A percentile compares a stretch with the other conserved stretches of the same genome.
phyloP scores from a whole-genome alignment of 1,140 invertebrate genomes.

The Lordiphosa clarofinis region DNA sequence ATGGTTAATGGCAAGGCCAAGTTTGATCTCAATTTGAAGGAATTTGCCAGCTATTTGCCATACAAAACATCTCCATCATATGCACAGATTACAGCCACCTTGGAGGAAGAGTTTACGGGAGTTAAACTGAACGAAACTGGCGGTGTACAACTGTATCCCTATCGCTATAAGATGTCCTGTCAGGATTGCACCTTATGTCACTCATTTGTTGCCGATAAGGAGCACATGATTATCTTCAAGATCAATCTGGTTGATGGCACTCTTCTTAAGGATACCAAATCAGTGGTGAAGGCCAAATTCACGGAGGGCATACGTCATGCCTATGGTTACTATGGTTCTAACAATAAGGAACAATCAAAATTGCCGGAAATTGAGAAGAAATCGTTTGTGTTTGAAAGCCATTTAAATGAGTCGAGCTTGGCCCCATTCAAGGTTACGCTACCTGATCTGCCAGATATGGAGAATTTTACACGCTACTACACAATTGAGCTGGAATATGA shows the following conservation, averaged over 20 bases:
- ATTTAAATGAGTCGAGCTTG: constrained; percentile 59
- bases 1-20: constrained; percentile 86
- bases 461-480: constrained; percentile 60
- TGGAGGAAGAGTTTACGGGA: constrained; percentile 88
- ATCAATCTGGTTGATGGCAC: constrained; percentile 56
- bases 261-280: constrained; percentile 53
- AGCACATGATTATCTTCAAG: constrained; percentile 83
- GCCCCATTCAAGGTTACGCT: constrained; percentile 49
- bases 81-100: too few species aligned
- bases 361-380: constrained; percentile 49
- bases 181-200: constrained; percentile 86
- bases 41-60: too few species aligned
- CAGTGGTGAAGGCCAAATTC: too few species aligned
- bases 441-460: too few species aligned
- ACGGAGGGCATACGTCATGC: constrained; percentile 79
- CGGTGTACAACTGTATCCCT: constrained; percentile 88
- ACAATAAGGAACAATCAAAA: constrained; percentile 13
- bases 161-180: constrained; percentile 91
- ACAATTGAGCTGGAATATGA: constrained; percentile 46
- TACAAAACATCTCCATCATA: too few species aligned
- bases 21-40: too few species aligned
- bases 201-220: constrained; percentile 93
- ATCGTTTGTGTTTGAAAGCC: constrained; percentile 39
- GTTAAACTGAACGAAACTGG: constrained; percentile 88
- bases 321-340: constrained; percentile 26